These are phyloP conservation scores for Lota lota DNA, from an alignment of 2,113 vertebrate species.

Conservation along the genomic window DNA sequence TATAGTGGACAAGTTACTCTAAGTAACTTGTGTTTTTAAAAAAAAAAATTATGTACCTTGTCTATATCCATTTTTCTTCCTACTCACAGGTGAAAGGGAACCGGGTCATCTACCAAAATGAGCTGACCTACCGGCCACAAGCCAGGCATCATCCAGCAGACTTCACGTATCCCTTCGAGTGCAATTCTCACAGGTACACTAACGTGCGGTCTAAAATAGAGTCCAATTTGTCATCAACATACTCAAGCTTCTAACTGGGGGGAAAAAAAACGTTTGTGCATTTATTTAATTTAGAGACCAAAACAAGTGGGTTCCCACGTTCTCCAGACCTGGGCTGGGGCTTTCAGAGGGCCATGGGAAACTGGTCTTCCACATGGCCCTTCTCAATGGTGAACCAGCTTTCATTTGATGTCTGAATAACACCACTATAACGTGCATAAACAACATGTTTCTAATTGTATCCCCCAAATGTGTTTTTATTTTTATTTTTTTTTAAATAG, in stretches of 20 bases:
- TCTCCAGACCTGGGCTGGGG: conserved; percentile 39
- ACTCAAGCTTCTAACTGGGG: background rate
- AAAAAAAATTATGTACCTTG: no score
- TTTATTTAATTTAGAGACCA: conserved; percentile 37
- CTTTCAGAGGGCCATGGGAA: conserved; percentile 46
- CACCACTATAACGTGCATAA: background rate
- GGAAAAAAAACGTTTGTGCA: rapidly evolving
- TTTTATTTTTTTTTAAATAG: conserved; percentile 32
- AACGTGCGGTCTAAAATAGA: background rate
- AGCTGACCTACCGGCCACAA: conserved; percentile 56
- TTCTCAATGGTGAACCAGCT: conserved; percentile 62
- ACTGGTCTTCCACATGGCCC: conserved; percentile 65
- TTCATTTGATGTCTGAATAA: background rate
- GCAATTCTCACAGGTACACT: conserved; percentile 51
- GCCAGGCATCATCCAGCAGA: conserved; percentile 28
- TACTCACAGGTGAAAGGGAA: conserved; percentile 55
- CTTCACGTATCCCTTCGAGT: conserved; percentile 50
- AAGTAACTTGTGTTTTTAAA: rapidly evolving
- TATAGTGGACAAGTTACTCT: no score
- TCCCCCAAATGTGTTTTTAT: background rate
- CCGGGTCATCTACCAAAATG: conserved; percentile 46
- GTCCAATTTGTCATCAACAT: background rate
- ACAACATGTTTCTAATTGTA: background rate
- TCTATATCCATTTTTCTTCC: background rate
- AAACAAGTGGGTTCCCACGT: conserved; percentile 30